phyloP scores from a whole-genome alignment of 2,113 vertebrate species.

The Ramphastos sulfuratus region DNA sequence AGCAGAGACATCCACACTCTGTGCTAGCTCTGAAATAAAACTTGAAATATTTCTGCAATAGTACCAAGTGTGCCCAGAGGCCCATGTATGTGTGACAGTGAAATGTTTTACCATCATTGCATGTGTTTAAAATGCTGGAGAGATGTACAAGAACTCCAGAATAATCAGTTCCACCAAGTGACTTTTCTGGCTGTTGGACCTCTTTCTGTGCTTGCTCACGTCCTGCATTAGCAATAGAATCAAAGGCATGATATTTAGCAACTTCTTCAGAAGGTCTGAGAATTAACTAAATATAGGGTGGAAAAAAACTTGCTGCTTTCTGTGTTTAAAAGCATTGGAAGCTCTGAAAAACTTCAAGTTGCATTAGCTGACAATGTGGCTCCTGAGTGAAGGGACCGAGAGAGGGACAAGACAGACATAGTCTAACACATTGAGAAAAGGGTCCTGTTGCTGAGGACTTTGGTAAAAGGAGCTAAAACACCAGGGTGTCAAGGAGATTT shows the following conservation, averaged over 20 bases:
- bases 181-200: neutral
- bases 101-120: neutral
- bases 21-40: neutral
- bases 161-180: neutral
- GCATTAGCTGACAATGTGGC: neutral
- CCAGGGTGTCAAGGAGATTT: neutral
- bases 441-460: neutral
- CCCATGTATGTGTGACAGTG: fast-evolving
- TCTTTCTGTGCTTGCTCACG: neutral
- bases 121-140: neutral
- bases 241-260: neutral
- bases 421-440: neutral
- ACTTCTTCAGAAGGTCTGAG: neutral
- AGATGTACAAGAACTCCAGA: neutral
- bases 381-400: neutral
- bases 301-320: neutral
- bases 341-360: neutral
- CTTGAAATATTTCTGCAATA: neutral
- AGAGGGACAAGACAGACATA: neutral
- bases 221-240: neutral
- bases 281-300: neutral
- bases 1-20: neutral
- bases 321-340: neutral
- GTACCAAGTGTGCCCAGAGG: fast-evolving
- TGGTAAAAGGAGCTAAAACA: neutral